Base-by-base conservation (phyloP, 2,888 invertebrate genomes). In the Danaus chrysippus region DNA sequence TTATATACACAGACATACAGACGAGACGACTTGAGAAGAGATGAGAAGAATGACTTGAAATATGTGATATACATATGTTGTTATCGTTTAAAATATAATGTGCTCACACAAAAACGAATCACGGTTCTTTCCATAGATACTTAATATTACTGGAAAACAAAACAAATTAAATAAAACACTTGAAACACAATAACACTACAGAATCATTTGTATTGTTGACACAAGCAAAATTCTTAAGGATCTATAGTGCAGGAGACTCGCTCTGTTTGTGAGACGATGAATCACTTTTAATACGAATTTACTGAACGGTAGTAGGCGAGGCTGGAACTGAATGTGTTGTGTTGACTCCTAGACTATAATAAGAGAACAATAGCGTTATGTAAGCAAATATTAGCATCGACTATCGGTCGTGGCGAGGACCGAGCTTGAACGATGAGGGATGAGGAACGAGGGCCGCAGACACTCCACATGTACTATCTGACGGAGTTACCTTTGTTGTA, bases 111-210 rank as follows among this genome's bases (percentile, higher is more conserved):
- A 5, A 34, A 34, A 34, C 23, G 23, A 34, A 34, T 34, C 3
- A 34, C 23, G 23, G 23, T 34, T 34, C 6, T 34, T 34, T 34
- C 23, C 23, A 34, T 8, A 34, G 8, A 34, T 34, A 34, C 23
- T 34, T 34, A 34, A 34, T 34, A 34, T 34, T 34, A 34, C 23
- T 34, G 23, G 23, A 49, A 49, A n/a, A 46, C 11, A 17, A 49
- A 49, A 49, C 9, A 49, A 5, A 49, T 17, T 17, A 10, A 49
- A 49, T 49, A 17, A 49, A 49, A 49, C 49, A 49, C 49, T 49
- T 49, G 11, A 15, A 49, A 49, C 17, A 49, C 49, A 49, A 49
- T 49, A 49, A 49, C 49, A 49, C 49, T 49, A 34, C 17, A 10
- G 10, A 17, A 9, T 49, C 15, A 49, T 49, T 49, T 17, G 10